Evolutionary conservation across 2,797 vertebrate species (phyloP).

Genomic region (Schizopygopsis pylzovi): DNA sequence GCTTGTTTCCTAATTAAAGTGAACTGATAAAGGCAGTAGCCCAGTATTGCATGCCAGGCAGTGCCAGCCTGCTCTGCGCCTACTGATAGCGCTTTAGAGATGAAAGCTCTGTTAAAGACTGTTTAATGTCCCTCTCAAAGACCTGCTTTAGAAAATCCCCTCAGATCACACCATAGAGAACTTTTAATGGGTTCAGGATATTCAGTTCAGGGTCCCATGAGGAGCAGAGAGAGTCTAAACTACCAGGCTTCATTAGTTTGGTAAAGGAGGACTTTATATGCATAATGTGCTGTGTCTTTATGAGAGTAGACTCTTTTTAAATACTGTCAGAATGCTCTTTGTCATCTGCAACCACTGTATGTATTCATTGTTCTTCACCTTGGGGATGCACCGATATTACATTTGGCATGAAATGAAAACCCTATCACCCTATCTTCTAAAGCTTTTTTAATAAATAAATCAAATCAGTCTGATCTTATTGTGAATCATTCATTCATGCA

Average conservation of each 20-base stretch:
- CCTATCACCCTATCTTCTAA: not conserved
- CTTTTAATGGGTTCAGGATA: conserved; percentile 62
- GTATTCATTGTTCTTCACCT: conserved; percentile 7
- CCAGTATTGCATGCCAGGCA: conserved; percentile 68
- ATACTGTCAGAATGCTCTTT: conserved; percentile 24
- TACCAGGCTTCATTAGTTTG: conserved; percentile 52
- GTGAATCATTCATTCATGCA: not conserved
- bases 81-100: conserved; percentile 65
- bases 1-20: conserved; percentile 75
- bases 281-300: conserved; percentile 44
- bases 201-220: conserved; percentile 53
- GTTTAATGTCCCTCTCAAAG: conserved; percentile 61
- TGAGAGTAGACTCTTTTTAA: conserved; percentile 43
- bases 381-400: not conserved
- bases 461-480: not conserved
- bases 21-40: conserved; percentile 68
- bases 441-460: too few species aligned
- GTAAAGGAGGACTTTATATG: conserved; percentile 39
- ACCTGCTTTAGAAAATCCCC: conserved; percentile 54
- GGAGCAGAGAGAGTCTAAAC: conserved; percentile 44
- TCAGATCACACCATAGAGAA: conserved; percentile 56
- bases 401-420: not conserved
- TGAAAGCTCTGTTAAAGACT: conserved; percentile 55
- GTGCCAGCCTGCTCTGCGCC: conserved; percentile 64
- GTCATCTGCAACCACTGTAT: not conserved